Percentiles rank a stretch among this genome's conserved stretches.
phyloP scores from a whole-genome alignment of 2,113 vertebrate genomes.

The Taxidea taxus region DNA sequence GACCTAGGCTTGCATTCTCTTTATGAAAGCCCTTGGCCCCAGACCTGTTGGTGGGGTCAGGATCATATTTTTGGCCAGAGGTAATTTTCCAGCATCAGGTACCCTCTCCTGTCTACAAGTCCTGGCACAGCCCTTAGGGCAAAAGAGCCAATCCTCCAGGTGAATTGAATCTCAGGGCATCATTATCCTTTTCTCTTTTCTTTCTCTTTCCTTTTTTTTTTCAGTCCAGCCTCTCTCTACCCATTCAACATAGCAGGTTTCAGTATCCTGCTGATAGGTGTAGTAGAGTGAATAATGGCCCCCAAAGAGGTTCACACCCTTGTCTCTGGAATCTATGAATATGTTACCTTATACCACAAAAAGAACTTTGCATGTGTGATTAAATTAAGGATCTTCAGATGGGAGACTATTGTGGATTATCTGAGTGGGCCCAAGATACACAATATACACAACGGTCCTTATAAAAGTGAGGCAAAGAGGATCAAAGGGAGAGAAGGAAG shows the following conservation, averaged over 20 bases:
- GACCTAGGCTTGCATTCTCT: neutral
- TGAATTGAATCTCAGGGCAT: neutral
- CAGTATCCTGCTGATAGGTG: neutral
- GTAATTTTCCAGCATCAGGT: neutral
- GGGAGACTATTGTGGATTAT: neutral
- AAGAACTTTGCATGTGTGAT: neutral
- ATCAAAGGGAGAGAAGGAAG: neutral
- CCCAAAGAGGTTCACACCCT: neutral
- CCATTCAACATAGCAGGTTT: neutral
- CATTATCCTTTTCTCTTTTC: neutral
- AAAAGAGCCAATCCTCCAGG: neutral
- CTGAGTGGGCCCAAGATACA: neutral
- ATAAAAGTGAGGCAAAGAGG: neutral
- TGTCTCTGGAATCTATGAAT: neutral
- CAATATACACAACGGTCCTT: neutral
- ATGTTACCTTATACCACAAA: neutral
- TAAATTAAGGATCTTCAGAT: constrained; percentile 12
- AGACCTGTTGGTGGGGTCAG: neutral
- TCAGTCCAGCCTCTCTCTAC: neutral
- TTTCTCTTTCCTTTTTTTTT: neutral
- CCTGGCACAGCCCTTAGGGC: neutral
- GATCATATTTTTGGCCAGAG: neutral
- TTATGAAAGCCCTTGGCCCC: neutral
- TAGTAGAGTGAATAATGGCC: neutral
- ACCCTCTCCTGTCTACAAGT: neutral